phyloP scores from a whole-genome alignment of 2,888 invertebrate genomes.

The Cephus pulcher region DNA sequence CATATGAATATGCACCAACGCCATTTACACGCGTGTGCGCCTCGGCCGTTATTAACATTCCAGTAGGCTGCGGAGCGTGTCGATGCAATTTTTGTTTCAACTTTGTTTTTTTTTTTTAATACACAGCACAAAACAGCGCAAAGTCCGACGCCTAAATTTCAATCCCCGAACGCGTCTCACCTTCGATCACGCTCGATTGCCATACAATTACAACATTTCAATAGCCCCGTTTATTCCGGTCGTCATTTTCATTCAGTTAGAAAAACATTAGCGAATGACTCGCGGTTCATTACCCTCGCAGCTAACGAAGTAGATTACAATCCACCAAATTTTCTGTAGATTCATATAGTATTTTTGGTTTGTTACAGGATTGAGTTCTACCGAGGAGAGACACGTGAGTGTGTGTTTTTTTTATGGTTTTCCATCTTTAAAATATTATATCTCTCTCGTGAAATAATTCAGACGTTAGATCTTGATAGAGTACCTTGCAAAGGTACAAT shows the following conservation, averaged over 20 bases:
- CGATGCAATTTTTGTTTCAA: constrained; percentile 18
- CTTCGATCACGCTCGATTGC: neutral
- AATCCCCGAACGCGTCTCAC: neutral
- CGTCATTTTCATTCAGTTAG: neutral
- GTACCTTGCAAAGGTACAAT: neutral
- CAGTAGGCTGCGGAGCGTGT: neutral
- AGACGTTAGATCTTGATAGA: neutral
- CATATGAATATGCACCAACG: constrained; percentile 64
- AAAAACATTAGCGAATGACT: neutral
- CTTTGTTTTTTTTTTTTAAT: constrained; percentile 27
- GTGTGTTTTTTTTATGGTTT: constrained; percentile 20
- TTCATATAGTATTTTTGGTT: constrained; percentile 21
- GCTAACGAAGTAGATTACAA: neutral
- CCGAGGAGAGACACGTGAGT: constrained; percentile 77
- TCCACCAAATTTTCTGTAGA: neutral
- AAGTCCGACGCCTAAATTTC: neutral
- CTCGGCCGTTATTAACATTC: constrained; percentile 54
- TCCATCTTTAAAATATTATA: neutral
- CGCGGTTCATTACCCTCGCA: neutral
- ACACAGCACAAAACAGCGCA: neutral
- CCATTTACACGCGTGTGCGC: constrained; percentile 59
- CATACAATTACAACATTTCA: neutral
- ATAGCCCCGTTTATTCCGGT: neutral
- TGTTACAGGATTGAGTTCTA: constrained; percentile 73
- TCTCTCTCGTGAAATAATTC: neutral